Evolutionary conservation across 2,888 invertebrate genomes (phyloP).

Genomic region (Steinernema carpocapsae): DNA sequence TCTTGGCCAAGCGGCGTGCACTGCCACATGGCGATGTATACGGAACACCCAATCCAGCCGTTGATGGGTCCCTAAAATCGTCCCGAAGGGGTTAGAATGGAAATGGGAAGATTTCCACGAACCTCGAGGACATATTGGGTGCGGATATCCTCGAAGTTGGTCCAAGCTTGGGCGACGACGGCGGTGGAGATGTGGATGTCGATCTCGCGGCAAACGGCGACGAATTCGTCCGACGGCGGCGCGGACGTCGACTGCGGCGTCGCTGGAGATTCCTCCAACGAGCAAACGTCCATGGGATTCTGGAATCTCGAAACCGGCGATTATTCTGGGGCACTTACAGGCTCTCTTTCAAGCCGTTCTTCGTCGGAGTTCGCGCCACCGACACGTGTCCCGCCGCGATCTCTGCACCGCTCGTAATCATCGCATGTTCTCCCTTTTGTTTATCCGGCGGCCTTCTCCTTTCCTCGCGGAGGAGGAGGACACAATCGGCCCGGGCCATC

Average conservation of each 20-base stretch:
- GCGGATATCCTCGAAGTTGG: constrained; percentile 46
- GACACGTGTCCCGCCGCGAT: neutral
- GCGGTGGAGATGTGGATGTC: constrained; percentile 38
- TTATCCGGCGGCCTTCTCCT: too few species aligned
- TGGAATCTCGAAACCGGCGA: neutral
- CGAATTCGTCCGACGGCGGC: constrained; percentile 30
- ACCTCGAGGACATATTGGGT: constrained; percentile 52
- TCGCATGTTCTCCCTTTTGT: neutral
- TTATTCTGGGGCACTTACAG: too few species aligned
- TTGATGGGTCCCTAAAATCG: constrained; percentile 43
- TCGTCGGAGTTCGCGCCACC: neutral
- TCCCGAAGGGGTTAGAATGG: too few species aligned
- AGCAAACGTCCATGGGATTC: constrained; percentile 15
- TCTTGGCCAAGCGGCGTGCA: constrained; percentile 51
- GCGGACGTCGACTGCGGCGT: constrained; percentile 16
- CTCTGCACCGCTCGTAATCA: neutral
- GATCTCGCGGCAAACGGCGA: constrained; percentile 20
- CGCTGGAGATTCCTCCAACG: constrained; percentile 26
- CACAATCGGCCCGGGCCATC: too few species aligned
- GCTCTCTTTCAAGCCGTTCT: too few species aligned
- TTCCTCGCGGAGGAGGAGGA: too few species aligned
- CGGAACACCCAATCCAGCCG: constrained; percentile 51
- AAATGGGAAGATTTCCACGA: neutral
- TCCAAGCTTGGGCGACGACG: constrained; percentile 52
- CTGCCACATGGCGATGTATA: constrained; percentile 52